Evolutionary conservation across 2,797 vertebrate species (phyloP), one percentile per base, ranked within the genome.

Genomic region (Thalassophryne amazonica): DNA sequence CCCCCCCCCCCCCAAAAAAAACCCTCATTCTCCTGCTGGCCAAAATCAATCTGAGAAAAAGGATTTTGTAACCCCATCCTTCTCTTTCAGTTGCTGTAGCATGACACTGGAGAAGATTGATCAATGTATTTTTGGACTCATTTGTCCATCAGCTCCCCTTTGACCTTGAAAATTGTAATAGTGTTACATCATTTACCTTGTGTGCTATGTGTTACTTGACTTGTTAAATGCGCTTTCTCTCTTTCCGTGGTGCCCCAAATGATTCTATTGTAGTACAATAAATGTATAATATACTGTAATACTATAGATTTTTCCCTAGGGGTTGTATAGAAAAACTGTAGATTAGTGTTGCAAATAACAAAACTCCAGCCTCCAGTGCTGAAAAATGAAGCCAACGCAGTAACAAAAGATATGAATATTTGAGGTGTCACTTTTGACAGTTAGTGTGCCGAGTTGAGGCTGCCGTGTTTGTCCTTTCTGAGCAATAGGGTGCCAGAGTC

Each of bases 31-130:
- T 65, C 54, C 46, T 16, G 51, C 52, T 23, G 49, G 61, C 62
- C 64, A 76, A 77, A 86, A 86, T 88, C 84, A 84, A 88, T 88
- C 51, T 34, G 69, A 74, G 71, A 57, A 51, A 71, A 80, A 60
- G 64, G 74, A 56, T 67, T 73, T 24, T 63, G 86, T 83, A 86
- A 85, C 79, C 68, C 57, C 82, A 86, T 85, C 82, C 81, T 62
- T 79, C 53, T 75, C 68, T 29, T 66, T 71, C 52, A 50, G 62
- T 55, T 23, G 5, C 73, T 76, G 77, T 67, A 81, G 78, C 63
- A 72, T 67, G 83, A 85, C 79, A 87, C 81, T 50, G 68, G 78
- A 88, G 86, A 82, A 62, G 71, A 88, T 83, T 86, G 85, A 88
- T 87, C 80, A 80, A 70, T 76, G 30, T 86, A 87, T 87, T 86